These are phyloP conservation scores for Dione vanillae DNA, from an alignment of 2,888 invertebrate species.

Conservation along the genomic window DNA sequence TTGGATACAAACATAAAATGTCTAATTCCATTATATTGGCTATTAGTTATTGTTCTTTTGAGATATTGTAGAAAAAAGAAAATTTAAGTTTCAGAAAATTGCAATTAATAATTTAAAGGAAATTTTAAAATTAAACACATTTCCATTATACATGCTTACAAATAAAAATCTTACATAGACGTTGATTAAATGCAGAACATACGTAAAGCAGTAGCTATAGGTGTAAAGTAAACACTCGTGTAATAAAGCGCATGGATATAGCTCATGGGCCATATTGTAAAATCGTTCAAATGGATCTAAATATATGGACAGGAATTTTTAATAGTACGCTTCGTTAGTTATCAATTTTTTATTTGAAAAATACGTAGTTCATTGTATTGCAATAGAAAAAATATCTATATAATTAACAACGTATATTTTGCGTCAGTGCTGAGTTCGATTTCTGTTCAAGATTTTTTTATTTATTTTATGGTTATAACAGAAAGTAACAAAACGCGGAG, in stretches of 20 bases:
- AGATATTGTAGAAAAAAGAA: too few relatives aligned
- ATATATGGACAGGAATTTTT: constrained; percentile 43
- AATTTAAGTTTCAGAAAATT: too few relatives aligned
- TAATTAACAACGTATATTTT: too few relatives aligned
- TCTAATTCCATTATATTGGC: too few relatives aligned
- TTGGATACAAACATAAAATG: too few relatives aligned
- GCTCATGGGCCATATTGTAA: constrained; percentile 39
- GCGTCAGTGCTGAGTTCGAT: too few relatives aligned
- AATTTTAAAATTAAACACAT: too few relatives aligned
- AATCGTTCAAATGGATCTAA: constrained; percentile 43
- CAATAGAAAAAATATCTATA: neutral
- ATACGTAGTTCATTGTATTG: neutral
- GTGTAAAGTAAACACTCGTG: constrained; percentile 37
- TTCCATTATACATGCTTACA: too few relatives aligned
- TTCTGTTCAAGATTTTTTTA: neutral
- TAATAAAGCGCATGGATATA: constrained; percentile 42
- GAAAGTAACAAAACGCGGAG: too few relatives aligned
- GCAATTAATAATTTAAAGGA: too few relatives aligned
- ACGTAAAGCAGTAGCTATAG: neutral
- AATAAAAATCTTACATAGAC: too few relatives aligned
- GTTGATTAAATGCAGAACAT: neutral
- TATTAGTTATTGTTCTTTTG: too few relatives aligned
- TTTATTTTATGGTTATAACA: neutral
- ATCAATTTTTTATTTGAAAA: constrained; percentile 22
- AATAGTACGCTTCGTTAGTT: constrained; percentile 31